These are phyloP conservation scores for Paramormyrops hopkinsi DNA, from an alignment of 2,797 vertebrate genomes.

Conservation along the genomic window DNA sequence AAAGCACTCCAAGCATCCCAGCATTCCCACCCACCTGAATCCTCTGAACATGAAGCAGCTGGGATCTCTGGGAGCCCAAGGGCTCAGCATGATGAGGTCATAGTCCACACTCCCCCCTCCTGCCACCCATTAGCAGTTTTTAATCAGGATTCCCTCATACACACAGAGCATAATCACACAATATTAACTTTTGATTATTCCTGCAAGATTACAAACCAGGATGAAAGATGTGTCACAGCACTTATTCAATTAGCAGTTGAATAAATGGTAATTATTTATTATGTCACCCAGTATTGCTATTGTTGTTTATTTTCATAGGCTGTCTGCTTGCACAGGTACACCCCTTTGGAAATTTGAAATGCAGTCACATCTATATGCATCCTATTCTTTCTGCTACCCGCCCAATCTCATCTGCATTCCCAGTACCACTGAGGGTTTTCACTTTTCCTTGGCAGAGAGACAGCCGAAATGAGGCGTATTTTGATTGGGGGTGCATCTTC, in stretches of 20 bases:
- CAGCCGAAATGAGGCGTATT: background rate
- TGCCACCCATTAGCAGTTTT: background rate
- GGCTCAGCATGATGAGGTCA: background rate
- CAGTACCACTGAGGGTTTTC: background rate
- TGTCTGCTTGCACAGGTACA: background rate
- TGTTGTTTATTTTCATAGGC: background rate
- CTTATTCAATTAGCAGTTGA: constrained; percentile 6
- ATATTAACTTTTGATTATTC: constrained; percentile 9
- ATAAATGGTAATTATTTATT: background rate
- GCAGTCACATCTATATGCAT: background rate
- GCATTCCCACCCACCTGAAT: background rate
- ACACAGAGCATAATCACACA: constrained; percentile 11
- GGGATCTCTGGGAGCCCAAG: background rate
- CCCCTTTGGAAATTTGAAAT: background rate
- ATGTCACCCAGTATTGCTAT: background rate
- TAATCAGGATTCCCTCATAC: background rate
- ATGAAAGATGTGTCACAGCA: background rate
- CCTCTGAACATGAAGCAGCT: background rate
- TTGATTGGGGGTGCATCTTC: background rate
- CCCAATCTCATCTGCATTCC: constrained; percentile 3
- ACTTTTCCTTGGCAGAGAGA: background rate
- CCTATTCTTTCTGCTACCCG: background rate
- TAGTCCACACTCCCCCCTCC: background rate
- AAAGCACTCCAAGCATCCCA: background rate
- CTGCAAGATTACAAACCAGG: background rate